phyloP scores from a whole-genome alignment of 2,888 invertebrate species.

The Nasonia oneida region DNA sequence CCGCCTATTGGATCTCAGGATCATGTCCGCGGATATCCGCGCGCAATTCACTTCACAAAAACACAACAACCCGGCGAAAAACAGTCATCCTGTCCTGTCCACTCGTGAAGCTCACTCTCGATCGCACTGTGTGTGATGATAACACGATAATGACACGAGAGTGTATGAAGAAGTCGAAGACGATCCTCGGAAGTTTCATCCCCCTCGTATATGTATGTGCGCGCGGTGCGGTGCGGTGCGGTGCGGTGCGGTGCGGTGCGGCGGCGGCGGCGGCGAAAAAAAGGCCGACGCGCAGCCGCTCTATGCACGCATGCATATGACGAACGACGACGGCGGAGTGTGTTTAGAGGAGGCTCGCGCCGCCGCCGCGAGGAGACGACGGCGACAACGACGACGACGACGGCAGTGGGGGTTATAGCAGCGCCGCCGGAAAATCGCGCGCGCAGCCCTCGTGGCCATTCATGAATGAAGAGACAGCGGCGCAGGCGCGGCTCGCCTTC shows the following conservation, averaged over 20 bases:
- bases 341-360: neutral
- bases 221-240: neutral
- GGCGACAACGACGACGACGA: neutral
- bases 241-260: too few species aligned
- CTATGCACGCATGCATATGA: constrained; percentile 18
- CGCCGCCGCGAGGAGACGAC: neutral
- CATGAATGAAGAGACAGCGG: constrained; percentile 43
- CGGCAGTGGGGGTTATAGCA: neutral
- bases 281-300: constrained; percentile 15
- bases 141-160: neutral
- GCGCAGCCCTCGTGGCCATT: constrained; percentile 22
- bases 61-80: neutral
- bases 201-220: neutral
- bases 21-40: constrained; percentile 9
- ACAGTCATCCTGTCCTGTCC: neutral
- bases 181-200: neutral
- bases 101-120: constrained; percentile 7
- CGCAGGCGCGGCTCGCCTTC: constrained; percentile 26
- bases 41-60: neutral
- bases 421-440: constrained; percentile 47
- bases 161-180: neutral
- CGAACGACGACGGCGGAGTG: constrained; percentile 19
- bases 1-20: constrained; percentile 33
- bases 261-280: neutral
- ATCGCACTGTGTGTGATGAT: neutral